These are phyloP conservation scores for Struthidea cinerea DNA, from an alignment of 2,113 vertebrate species.

Conservation along the genomic window DNA sequence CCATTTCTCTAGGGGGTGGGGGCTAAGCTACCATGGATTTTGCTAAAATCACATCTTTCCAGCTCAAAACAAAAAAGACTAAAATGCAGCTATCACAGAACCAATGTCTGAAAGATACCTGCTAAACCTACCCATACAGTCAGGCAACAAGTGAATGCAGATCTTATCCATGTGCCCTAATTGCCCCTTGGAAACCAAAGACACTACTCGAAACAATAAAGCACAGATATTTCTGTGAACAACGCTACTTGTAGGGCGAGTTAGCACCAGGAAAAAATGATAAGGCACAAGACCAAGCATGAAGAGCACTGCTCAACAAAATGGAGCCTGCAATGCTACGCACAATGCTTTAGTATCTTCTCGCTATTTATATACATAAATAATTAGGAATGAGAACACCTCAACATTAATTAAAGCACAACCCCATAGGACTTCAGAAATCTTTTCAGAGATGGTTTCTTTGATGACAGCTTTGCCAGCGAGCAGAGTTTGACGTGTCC, in stretches of 20 bases:
- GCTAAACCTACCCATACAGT: not conserved
- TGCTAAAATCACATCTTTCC: not conserved
- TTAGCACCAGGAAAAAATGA: not conserved
- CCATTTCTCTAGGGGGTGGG: not conserved
- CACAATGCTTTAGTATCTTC: not conserved
- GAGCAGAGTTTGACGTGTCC: not conserved
- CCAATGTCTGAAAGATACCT: not conserved
- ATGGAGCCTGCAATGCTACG: constrained; percentile 29
- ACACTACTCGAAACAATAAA: not conserved
- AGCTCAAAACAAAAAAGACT: not conserved
- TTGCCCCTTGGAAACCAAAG: constrained; percentile 3
- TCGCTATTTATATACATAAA: not conserved
- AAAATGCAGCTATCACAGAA: not conserved
- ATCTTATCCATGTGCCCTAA: not conserved
- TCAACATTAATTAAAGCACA: not conserved
- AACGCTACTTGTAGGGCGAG: not conserved
- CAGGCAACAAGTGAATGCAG: not conserved
- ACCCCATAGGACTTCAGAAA: not conserved
- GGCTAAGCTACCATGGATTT: not conserved
- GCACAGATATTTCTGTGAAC: not conserved
- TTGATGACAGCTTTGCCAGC: not conserved
- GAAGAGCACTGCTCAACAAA: constrained; percentile 41
- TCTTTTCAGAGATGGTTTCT: not conserved
- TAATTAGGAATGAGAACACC: constrained; percentile 12
- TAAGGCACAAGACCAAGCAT: not conserved